phyloP scores from a whole-genome alignment of 1,140 invertebrate species.

The Daktulosphaira vitifoliae region DNA sequence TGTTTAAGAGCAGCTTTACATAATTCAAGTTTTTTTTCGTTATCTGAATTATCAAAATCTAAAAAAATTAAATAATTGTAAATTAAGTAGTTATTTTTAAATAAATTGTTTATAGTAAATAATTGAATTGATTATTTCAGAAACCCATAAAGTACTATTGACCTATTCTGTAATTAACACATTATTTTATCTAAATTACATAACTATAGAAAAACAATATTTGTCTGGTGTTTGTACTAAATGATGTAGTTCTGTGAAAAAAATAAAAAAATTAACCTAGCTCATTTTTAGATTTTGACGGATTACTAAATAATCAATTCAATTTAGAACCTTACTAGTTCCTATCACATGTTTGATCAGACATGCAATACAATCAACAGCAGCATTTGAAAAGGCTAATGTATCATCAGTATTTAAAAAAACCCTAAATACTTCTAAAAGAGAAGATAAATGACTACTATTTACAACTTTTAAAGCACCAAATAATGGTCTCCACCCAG shows the following conservation, averaged over 20 bases:
- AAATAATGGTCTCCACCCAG: slow-evolving; percentile 87
- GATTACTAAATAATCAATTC: too few relatives aligned
- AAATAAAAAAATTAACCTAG: too few relatives aligned
- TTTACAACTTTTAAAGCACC: slow-evolving; percentile 76
- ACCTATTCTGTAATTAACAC: too few relatives aligned
- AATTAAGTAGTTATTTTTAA: neutral
- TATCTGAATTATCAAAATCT: slow-evolving; percentile 19
- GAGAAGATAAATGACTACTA: slow-evolving; percentile 56
- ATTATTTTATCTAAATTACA: too few relatives aligned
- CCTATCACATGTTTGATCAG: slow-evolving; percentile 60
- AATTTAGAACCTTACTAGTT: slow-evolving; percentile 46
- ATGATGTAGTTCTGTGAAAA: too few relatives aligned
- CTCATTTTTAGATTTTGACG: too few relatives aligned
- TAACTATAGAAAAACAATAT: too few relatives aligned
- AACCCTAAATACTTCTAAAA: slow-evolving; percentile 85
- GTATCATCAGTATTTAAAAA: slow-evolving; percentile 87
- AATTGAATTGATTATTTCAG: too few relatives aligned
- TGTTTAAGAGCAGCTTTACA: slow-evolving; percentile 79
- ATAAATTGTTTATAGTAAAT: neutral
- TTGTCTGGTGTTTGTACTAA: too few relatives aligned
- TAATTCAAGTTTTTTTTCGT: slow-evolving; percentile 49
- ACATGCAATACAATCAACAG: slow-evolving; percentile 85
- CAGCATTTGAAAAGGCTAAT: slow-evolving; percentile 85
- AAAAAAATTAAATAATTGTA: neutral
- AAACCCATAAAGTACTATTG: too few relatives aligned